phyloP scores from a whole-genome alignment of 2,888 invertebrate species.

The Operophtera brumata region DNA sequence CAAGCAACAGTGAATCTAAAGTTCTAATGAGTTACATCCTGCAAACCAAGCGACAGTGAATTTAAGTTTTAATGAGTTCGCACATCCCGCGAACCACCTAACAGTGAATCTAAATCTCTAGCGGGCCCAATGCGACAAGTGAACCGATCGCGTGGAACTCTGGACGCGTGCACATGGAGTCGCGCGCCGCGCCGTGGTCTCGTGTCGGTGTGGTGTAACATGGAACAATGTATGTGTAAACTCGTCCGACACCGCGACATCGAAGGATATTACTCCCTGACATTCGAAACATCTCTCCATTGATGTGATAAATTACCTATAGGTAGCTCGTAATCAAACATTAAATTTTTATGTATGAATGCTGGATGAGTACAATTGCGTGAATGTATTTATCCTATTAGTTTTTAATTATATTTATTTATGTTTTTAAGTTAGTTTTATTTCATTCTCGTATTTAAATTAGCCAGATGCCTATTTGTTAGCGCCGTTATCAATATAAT shows the following conservation, averaged over 20 bases:
- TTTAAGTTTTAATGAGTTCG: not conserved
- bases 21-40: too few species aligned
- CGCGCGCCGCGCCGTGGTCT: conserved; percentile 1
- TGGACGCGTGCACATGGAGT: too few species aligned
- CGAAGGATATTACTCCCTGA: conserved; percentile 30
- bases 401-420: conserved; percentile 64
- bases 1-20: too few species aligned
- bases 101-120: too few species aligned
- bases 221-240: conserved; percentile 20
- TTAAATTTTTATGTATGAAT: conserved; percentile 56
- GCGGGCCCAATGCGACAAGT: conserved; percentile 1
- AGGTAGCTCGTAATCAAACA: conserved; percentile 56
- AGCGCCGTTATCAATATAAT: conserved; percentile 58
- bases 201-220: conserved; percentile 10
- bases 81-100: too few species aligned
- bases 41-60: not conserved
- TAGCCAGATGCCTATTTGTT: conserved; percentile 57
- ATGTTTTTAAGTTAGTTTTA: conserved; percentile 61
- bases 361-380: conserved; percentile 60
- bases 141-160: not conserved
- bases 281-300: conserved; percentile 36
- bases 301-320: conserved; percentile 43
- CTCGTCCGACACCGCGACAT: conserved; percentile 29
- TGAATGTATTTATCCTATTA: conserved; percentile 77
- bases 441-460: conserved; percentile 52